Base-by-base conservation (phyloP, 1,140 invertebrate species). In the Copidosoma floridanum region DNA sequence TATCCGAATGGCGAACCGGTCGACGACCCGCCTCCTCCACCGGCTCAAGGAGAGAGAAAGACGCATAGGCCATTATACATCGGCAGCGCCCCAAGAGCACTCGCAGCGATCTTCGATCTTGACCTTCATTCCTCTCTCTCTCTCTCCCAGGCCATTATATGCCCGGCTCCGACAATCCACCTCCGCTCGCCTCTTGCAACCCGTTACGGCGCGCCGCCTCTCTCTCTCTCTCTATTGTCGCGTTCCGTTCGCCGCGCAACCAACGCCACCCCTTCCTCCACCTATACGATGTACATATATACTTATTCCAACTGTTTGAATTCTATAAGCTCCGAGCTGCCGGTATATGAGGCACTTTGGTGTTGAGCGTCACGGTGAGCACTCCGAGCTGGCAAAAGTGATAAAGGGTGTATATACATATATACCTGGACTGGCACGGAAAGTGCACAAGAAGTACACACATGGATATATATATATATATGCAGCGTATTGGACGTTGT, bases 401-500 rank as follows among this genome's bases (percentile, higher is more conserved):
- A n/a, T n/a, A n/a, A n/a, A n/a, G n/a, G n/a, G n/a, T n/a, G n/a
- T n/a, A n/a, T n/a, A n/a, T n/a, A n/a, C n/a, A n/a, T n/a, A n/a
- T n/a, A n/a, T n/a, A n/a, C n/a, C n/a, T n/a, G n/a, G n/a, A n/a
- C n/a, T 32, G 48, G 29, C 32, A 41, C 55, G 35, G 37, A 50
- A 40, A 57, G 46, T 38, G 23, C 46, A 38, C 20, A 46, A 32
- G 44, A n/a, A n/a, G n/a, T n/a, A n/a, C n/a, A n/a, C n/a, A n/a
- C n/a, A n/a, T n/a, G n/a, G n/a, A n/a, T n/a, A n/a, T n/a, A n/a
- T n/a, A n/a, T n/a, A n/a, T n/a, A n/a, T n/a, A n/a, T n/a, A n/a
- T n/a, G n/a, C n/a, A n/a, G n/a, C n/a, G n/a, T 59, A 59, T 59
- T 52, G 48, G 48, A 59, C 57, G 62, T 69, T 62, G 61, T 59